Percentiles rank a stretch among this genome's conserved stretches.
These are phyloP conservation scores for Mactromeris polynyma DNA, from an alignment of 2,888 invertebrate species.

Conservation along the genomic window DNA sequence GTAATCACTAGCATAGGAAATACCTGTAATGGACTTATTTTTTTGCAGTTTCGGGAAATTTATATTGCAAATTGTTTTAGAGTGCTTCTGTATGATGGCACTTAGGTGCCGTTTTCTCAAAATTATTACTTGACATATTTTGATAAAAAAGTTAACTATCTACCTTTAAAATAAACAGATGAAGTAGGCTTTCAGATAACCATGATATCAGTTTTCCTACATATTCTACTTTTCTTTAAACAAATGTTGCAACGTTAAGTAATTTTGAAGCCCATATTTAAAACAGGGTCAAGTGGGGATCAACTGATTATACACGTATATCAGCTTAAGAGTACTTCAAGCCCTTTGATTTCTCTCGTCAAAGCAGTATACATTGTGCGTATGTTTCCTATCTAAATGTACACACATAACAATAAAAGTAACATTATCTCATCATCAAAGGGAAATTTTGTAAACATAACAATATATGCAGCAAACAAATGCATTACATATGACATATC, in stretches of 20 bases:
- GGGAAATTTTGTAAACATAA: background rate
- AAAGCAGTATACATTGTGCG: background rate
- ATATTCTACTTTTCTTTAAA: background rate
- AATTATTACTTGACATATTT: no score
- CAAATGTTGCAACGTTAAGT: background rate
- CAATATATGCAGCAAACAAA: background rate
- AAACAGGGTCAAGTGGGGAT: background rate
- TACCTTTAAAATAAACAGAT: background rate
- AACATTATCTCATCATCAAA: background rate
- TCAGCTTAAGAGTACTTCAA: background rate
- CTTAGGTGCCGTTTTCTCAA: no score
- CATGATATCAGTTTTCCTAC: background rate
- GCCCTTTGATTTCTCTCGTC: background rate
- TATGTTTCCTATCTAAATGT: no score
- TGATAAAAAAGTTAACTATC: no score
- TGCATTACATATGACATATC: background rate
- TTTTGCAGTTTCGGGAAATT: no score
- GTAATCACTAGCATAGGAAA: no score
- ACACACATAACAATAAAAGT: background rate
- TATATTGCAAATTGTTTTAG: no score
- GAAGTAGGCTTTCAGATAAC: background rate
- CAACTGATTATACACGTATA: background rate
- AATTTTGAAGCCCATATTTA: background rate
- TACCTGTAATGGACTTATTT: no score
- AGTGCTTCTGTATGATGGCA: no score